phyloP scores from a whole-genome alignment of 2,113 vertebrate genomes.

The Burhinus oedicnemus region DNA sequence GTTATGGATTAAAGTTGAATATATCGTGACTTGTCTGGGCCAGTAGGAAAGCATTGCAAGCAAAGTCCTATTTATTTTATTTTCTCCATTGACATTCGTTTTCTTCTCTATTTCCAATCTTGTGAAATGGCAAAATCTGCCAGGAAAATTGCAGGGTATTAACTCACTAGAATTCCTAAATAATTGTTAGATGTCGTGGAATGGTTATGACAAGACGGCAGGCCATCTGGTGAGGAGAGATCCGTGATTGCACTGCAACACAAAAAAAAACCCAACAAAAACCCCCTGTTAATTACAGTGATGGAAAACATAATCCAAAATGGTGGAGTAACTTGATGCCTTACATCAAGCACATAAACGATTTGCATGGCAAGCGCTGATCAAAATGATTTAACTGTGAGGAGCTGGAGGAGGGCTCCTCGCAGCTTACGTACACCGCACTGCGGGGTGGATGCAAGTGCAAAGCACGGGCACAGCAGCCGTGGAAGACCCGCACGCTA shows the following conservation, averaged over 20 bases:
- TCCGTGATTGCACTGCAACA: not conserved
- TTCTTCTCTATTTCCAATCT: not conserved
- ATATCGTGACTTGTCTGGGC: not conserved
- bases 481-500: fast-evolving
- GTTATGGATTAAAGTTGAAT: not conserved
- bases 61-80: not conserved
- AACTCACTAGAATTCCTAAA: not conserved
- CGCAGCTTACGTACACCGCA: fast-evolving
- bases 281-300: not conserved
- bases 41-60: not conserved
- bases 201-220: not conserved
- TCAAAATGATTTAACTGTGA: fast-evolving
- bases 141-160: not conserved
- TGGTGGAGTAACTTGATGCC: not conserved
- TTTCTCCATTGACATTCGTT: not conserved
- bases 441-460: fast-evolving
- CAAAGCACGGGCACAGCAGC: fast-evolving
- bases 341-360: not conserved
- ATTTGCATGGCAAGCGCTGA: fast-evolving
- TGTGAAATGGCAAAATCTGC: not conserved
- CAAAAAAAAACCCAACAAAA: not conserved
- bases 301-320: not conserved
- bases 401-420: not conserved
- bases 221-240: not conserved
- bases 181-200: not conserved